Base-by-base conservation (phyloP, 2,888 invertebrate species). In the Drosophila anomalipes region DNA sequence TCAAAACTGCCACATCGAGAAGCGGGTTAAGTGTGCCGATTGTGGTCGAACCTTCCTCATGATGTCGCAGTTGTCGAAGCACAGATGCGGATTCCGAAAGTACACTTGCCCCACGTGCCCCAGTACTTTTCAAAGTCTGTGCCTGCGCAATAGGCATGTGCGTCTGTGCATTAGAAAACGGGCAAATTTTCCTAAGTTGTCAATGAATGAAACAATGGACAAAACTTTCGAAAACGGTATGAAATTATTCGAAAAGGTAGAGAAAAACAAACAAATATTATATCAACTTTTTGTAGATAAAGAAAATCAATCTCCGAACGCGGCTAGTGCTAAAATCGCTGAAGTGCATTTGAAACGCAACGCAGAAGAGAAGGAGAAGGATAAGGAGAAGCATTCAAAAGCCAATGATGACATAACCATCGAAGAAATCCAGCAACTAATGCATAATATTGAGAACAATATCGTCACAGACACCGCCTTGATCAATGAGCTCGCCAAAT, bases 361-460 rank as follows among this genome's bases (percentile, higher is more conserved):
- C 6, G 44, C 12, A 16, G 9, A 26, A 16, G 47, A 47, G 9
- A 16, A 47, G 16, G 16, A 47, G 16, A 26, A 14, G 7, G 47
- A 47, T 4, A 16, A 47, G 16, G 16, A 47, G 16, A 26, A 14
- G 7, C 16, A 26, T 16, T 4, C 16, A 16, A 26, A 26, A 7
- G 47, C 2, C 9, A 47, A 9, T 19, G 49, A 64, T 32, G 58
- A 70, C 3, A 19, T 67, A 28, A 54, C 53, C 7, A 26, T 70
- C 9, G 68, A 62, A 7, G 65, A 56, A 10, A n/a, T 68, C 22
- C 35, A 61, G 9, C 39, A 58, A 19, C 58, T 81, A 2, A 4
- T 79, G 0, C 9, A 19, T 1, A 53, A 51, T 33, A 67, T 82
- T 47, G 77, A 83, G 12, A 70, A 66, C 37, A 72, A 68, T 1